Conservation (phyloP, 2,113 vertebrate genomes). For the Nothobranchius furzeri region DNA sequence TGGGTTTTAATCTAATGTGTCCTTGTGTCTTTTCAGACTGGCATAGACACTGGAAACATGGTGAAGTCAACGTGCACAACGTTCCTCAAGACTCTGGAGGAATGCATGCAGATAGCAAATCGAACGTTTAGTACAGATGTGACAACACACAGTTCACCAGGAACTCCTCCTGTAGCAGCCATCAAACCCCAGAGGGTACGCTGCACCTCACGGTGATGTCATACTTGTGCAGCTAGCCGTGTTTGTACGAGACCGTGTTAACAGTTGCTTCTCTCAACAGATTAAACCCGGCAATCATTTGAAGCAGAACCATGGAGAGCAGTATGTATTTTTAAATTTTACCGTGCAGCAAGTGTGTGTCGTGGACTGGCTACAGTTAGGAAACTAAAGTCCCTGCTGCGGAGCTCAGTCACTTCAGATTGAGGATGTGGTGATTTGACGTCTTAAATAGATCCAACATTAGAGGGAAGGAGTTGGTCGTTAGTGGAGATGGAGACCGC, state of each 20-base stretch:
- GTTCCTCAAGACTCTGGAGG: constrained; percentile 95
- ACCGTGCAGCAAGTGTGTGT: background rate
- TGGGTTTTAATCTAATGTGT: background rate
- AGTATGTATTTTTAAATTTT: constrained; percentile 75
- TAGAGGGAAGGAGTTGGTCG: too few relatives aligned
- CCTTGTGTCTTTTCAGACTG: constrained; percentile 70
- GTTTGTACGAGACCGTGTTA: too few relatives aligned
- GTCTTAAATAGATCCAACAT: too few relatives aligned
- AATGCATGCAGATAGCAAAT: constrained; percentile 97
- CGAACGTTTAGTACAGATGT: constrained; percentile 87
- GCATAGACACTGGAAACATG: constrained; percentile 86
- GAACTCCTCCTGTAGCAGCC: constrained; percentile 85
- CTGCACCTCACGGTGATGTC: background rate
- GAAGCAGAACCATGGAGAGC: constrained; percentile 82
- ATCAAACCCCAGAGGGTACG: constrained; percentile 89
- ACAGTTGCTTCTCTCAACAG: constrained; percentile 67
- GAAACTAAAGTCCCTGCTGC: too few relatives aligned
- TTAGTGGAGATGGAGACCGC: too few relatives aligned
- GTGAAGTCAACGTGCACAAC: constrained; percentile 95
- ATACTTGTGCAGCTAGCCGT: background rate
- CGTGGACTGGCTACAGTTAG: background rate
- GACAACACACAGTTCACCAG: constrained; percentile 83
- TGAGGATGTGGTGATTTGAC: too few relatives aligned
- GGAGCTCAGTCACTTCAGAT: too few relatives aligned
- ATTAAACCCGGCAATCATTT: constrained; percentile 82